Evolutionary conservation across 2,797 vertebrate species (phyloP).

Genomic region (Potorous gilbertii): DNA sequence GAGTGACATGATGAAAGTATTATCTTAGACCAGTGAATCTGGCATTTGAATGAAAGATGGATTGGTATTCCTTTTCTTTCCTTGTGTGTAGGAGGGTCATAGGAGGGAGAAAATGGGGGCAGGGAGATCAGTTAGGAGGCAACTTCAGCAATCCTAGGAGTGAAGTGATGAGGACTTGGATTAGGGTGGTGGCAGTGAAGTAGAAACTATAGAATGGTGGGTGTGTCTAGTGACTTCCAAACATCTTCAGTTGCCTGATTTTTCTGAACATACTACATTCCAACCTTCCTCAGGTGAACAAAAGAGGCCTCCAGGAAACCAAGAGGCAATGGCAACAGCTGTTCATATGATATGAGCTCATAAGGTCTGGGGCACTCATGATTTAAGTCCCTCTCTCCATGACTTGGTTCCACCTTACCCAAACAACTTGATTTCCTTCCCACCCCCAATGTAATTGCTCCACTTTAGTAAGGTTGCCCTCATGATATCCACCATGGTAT

Average conservation of each 20-base stretch:
- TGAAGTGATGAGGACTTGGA: not conserved
- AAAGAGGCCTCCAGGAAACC: slow-evolving; percentile 22
- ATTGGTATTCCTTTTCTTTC: not conserved
- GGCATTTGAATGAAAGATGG: not conserved
- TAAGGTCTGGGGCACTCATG: not conserved
- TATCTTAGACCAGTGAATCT: not conserved
- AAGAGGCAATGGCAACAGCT: not conserved
- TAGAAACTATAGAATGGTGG: slow-evolving; percentile 21
- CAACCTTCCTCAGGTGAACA: slow-evolving; percentile 46
- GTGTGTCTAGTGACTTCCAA: slow-evolving; percentile 14
- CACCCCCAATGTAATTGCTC: not conserved
- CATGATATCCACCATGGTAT: not conserved
- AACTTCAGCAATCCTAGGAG: slow-evolving; percentile 5
- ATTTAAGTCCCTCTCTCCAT: not conserved
- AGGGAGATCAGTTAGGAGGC: slow-evolving; percentile 14
- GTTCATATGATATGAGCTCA: not conserved
- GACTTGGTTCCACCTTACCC: not conserved
- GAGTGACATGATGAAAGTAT: rapidly evolving
- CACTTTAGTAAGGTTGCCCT: not conserved
- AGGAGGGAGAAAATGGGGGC: slow-evolving; percentile 3
- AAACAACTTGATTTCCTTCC: not conserved
- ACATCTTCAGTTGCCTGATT: not conserved
- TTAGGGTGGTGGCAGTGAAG: slow-evolving; percentile 5
- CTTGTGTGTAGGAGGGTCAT: not conserved
- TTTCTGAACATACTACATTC: not conserved